Base-by-base conservation (phyloP, 30 jellyfish, hydroid and myxozoan genomes). In the Cassiopea xamachana region DNA sequence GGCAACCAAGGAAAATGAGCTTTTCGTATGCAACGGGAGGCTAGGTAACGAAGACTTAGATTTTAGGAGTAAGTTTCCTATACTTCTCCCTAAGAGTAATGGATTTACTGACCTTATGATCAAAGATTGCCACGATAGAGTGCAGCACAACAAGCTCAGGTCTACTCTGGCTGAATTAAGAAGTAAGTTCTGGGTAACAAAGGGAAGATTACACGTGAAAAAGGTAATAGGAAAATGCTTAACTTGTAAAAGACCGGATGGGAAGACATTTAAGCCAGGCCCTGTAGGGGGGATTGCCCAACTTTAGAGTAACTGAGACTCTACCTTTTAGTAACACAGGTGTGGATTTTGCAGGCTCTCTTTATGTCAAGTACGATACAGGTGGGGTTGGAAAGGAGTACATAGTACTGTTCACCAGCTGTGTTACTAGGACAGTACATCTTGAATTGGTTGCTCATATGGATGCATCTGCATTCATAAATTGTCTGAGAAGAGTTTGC, bases 201-300 rank as follows among this genome's bases (percentile, higher is more conserved):
- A 75, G 81, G 93, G 97, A 43, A 90, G 97, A 58, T 93, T 81
- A 64, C 92, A 81, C 27, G 89, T 90, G 14, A 90, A 90, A 80
- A 71, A 79, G 60, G 97, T 89, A 51, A 81, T 89, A 43, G 76
- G 82, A 3, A 89, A 58, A 44, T 89, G 92, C 84, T 79, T 64
- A 19, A 61, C 51, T 74, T 82, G 97, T 51, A 83, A 70, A 79
- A 18, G 73, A 74, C 62, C 58, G 17, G 89, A 89, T 18, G 93
- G 87, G 17, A 90, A 68, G 69, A 80, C 86, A 13, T 81, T 43
- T 71, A 70, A 18, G 15, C 76, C 91, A 71, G 87, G 88, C 60
- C 82, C 88, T 18, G 75, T 60, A 10, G 84, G 88, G 88, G 51
- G 89, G 49, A 51, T 55, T 80, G 83, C 96, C 96, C 58, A 59